These are phyloP conservation scores for Hetaerina americana DNA, from an alignment of 1,140 invertebrate species.

Conservation along the genomic window DNA sequence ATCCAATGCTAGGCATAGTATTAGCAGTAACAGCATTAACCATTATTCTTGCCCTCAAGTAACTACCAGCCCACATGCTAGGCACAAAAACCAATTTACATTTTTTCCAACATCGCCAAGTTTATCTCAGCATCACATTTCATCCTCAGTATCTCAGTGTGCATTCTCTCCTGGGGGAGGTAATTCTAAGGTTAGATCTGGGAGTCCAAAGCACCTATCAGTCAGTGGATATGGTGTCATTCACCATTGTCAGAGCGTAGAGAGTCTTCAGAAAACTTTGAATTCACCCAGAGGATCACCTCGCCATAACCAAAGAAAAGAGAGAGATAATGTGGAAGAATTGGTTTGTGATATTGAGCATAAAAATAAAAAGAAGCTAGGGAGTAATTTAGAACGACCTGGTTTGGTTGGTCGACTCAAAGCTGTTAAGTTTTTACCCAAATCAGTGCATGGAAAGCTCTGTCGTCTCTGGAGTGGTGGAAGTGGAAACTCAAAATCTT, in stretches of 20 bases:
- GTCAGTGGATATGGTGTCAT: neutral
- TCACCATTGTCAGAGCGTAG: neutral
- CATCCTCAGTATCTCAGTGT: neutral
- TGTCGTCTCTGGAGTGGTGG: neutral
- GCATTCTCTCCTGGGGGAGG: neutral
- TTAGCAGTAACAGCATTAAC: neutral
- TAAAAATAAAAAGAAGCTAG: neutral
- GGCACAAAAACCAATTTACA: neutral
- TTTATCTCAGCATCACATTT: neutral
- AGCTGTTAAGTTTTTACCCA: neutral
- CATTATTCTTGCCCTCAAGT: neutral
- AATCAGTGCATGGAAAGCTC: neutral
- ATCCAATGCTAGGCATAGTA: neutral
- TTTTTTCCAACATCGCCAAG: neutral
- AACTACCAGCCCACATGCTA: neutral
- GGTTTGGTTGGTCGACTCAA: neutral
- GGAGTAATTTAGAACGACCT: neutral
- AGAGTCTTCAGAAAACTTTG: no score
- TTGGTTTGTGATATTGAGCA: neutral
- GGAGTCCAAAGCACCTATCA: neutral
- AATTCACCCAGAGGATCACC: no score
- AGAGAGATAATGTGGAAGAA: neutral
- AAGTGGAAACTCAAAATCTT: neutral
- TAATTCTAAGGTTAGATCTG: neutral
- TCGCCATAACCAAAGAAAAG: neutral